Percentiles rank a stretch among this genome's conserved stretches.
These are phyloP conservation scores for Schizopygopsis pylzovi DNA, from an alignment of 2,797 vertebrate genomes.

Conservation along the genomic window DNA sequence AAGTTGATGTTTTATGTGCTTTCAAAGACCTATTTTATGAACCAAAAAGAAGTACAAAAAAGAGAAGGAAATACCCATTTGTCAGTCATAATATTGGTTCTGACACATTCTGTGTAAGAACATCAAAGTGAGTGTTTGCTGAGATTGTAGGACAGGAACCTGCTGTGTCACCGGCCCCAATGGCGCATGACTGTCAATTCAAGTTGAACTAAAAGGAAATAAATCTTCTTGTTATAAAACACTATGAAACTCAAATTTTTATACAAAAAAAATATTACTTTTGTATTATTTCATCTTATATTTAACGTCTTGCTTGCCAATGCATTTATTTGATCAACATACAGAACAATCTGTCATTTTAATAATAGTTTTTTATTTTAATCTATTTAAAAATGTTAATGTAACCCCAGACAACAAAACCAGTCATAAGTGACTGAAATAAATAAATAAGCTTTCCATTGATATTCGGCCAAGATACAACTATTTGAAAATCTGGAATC, in stretches of 20 bases:
- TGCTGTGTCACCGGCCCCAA: slow-evolving; percentile 10
- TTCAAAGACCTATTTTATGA: background rate
- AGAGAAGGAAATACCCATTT: background rate
- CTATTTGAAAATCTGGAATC: no score
- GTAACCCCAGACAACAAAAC: no score
- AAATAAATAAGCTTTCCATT: no score
- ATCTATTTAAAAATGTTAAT: background rate
- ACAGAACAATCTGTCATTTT: background rate
- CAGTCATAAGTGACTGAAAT: no score
- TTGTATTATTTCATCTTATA: background rate
- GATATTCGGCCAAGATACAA: no score
- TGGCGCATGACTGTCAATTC: slow-evolving; percentile 11
- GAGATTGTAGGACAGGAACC: slow-evolving; percentile 11
- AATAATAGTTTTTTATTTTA: background rate
- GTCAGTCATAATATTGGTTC: slow-evolving; percentile 1
- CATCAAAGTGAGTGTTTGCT: slow-evolving; percentile 20
- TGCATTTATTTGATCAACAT: background rate
- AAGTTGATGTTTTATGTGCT: background rate
- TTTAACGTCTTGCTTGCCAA: background rate
- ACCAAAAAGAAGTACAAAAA: background rate
- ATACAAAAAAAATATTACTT: background rate
- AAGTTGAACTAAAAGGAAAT: slow-evolving; percentile 9
- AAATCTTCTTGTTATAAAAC: background rate
- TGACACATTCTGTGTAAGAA: slow-evolving; percentile 6
- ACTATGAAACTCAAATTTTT: background rate